phyloP scores from a whole-genome alignment of 1,140 invertebrate genomes.

The Nephila pilipes region DNA sequence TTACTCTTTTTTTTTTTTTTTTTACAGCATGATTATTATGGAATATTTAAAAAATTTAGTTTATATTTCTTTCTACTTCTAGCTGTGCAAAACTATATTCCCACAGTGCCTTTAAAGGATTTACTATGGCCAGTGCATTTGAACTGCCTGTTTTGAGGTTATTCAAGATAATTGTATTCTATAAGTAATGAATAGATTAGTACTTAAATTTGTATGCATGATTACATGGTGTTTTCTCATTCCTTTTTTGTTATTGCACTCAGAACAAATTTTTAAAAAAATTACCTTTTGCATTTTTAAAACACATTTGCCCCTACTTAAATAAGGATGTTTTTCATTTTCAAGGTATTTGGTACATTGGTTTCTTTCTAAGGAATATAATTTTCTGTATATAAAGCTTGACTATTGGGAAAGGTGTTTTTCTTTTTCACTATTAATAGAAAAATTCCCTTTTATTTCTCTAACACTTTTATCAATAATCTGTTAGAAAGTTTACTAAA shows the following conservation, averaged over 20 bases:
- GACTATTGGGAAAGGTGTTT: too few species aligned
- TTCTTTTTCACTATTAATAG: too few species aligned
- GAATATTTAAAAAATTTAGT: too few species aligned
- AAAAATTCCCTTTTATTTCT: too few species aligned
- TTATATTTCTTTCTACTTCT: background rate
- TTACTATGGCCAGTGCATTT: conserved; percentile 4
- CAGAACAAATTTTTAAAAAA: too few species aligned
- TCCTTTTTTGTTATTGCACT: background rate
- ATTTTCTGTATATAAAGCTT: too few species aligned
- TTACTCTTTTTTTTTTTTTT: too few species aligned
- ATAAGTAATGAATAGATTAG: background rate
- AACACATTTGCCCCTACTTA: background rate
- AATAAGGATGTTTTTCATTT: background rate
- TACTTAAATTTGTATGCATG: background rate
- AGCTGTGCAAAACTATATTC: background rate
- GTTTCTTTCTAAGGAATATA: too few species aligned
- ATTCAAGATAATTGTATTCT: background rate
- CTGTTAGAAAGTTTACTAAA: too few species aligned
- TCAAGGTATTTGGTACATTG: too few species aligned
- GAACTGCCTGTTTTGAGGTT: background rate
- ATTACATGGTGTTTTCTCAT: background rate
- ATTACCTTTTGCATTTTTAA: background rate
- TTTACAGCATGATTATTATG: too few species aligned
- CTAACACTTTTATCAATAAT: too few species aligned
- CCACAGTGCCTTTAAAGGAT: conserved; percentile 17